Conservation (phyloP, 2,797 vertebrate genomes). For the Galago senegalensis region DNA sequence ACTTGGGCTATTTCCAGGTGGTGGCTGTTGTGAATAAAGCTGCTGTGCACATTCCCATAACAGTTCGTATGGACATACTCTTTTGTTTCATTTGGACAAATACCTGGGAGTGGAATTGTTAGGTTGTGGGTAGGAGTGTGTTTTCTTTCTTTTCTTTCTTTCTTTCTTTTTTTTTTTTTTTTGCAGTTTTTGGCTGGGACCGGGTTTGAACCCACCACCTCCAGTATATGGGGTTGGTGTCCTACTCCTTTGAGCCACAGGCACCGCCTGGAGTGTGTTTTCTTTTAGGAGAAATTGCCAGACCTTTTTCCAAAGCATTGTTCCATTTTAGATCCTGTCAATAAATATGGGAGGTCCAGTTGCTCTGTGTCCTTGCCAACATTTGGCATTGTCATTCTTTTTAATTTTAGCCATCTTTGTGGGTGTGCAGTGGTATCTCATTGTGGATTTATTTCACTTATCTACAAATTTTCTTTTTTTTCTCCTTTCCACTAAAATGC, state of each 20-base stretch:
- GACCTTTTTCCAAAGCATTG: neutral
- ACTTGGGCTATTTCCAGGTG: neutral
- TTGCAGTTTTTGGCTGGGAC: too few relatives aligned
- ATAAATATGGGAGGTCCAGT: neutral
- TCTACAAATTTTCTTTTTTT: neutral
- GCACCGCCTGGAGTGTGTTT: neutral
- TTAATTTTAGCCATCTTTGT: neutral
- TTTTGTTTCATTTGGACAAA: slow-evolving; percentile 12
- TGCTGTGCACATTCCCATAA: neutral
- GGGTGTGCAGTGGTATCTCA: neutral
- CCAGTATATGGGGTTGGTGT: too few relatives aligned
- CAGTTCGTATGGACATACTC: neutral
- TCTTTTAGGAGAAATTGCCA: neutral
- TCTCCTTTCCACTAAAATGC: neutral
- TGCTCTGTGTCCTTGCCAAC: neutral
- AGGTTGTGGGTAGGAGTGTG: neutral
- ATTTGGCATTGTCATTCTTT: neutral
- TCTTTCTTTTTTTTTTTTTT: too few relatives aligned
- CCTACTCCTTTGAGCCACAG: too few relatives aligned
- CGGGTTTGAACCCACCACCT: too few relatives aligned
- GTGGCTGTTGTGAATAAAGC: neutral
- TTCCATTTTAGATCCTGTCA: neutral
- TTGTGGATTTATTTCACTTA: slow-evolving; percentile 16
- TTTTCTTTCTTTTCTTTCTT: neutral
- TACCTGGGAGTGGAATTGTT: neutral